Evolutionary conservation across 2,888 invertebrate genomes (phyloP), one percentile per base, ranked within the genome.

Genomic region (Aphrophora alni): DNA sequence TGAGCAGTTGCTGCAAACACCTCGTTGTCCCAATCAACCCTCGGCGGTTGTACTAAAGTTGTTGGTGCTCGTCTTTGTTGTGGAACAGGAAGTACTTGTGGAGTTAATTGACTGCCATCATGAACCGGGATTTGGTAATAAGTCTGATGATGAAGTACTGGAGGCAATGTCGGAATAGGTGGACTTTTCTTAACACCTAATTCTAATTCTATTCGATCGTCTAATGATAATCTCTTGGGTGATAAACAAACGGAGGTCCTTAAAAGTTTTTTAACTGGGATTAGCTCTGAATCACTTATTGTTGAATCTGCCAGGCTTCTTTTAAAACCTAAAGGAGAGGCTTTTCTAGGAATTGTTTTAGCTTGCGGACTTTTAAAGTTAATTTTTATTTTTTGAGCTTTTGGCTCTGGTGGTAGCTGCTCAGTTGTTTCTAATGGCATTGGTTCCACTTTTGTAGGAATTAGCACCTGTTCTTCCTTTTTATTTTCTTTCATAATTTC

Each of bases 191-290:
- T 89, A 68, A 91, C 88, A 7, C 92, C 92, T 84, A 92, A 87
- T 82, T 92, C 92, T 80, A 91, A 88, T 85, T 90, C 91, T 81
- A 92, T 89, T 86, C 92, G 88, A 83, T 92, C 92, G 82, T 92
- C 92, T 10, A 92, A 87, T 0, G 92, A 91, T 17, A 91, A 87
- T 78, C 92, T 88, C 86, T 91, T 91, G 0, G 92, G 92, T 0
- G 92, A 91, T 21, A 84, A 76, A 21, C 77, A 72, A 51, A 82
- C 77, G n/a, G 84, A 81, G 71, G 82, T 81, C 86, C 87, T 38
- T 85, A 86, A 21, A 82, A 78, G 38, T 85, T 86, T 21, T 85
- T 83, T 81, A 75, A 86, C 82, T 87, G 87, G 5, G 87, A 83
- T 85, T 74, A 90, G 87, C 82, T 90, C 90, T 28, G 88, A 87